A percentile compares a stretch with the other conserved stretches of the same genome.
These are phyloP conservation scores for Neoscelio sp. DNA, from an alignment of 2,888 invertebrate species.

Conservation along the genomic window DNA sequence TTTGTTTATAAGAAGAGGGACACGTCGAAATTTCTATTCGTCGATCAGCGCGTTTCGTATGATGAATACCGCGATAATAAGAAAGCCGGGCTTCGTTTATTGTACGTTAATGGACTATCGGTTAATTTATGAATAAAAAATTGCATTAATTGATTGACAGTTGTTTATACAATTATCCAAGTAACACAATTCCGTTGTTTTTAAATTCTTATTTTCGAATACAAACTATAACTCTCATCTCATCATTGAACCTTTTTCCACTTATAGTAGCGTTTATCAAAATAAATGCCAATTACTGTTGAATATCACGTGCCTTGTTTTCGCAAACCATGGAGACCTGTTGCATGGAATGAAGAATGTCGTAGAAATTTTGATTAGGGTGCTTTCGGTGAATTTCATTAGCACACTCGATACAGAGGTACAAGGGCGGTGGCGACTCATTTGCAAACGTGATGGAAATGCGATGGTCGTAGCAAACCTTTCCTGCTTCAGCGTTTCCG, in stretches of 20 bases:
- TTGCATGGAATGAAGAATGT: conserved; percentile 96
- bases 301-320: conserved; percentile 88
- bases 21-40: no score
- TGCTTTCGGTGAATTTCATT: conserved; percentile 95
- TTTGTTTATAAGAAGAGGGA: no score
- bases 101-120: no score
- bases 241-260: conserved; percentile 15
- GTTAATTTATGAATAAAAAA: no score
- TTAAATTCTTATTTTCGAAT: no score
- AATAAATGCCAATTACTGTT: conserved; percentile 39
- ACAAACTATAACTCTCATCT: conserved; percentile 11
- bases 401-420: conserved; percentile 98
- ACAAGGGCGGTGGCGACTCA: conserved; percentile 96
- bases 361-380: conserved; percentile 93
- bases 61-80: no score
- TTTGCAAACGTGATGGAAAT: conserved; percentile 94
- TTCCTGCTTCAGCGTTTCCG: conserved; percentile 93
- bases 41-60: no score
- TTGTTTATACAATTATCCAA: no score
- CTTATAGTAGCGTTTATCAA: conserved; percentile 1
- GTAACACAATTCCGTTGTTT: no score
- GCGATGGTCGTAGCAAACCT: conserved; percentile 97
- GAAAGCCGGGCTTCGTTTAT: no score
- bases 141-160: no score
- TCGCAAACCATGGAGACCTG: conserved; percentile 98